Base-by-base conservation (phyloP, 2,113 vertebrate genomes). In the Psittacara wagleri region DNA sequence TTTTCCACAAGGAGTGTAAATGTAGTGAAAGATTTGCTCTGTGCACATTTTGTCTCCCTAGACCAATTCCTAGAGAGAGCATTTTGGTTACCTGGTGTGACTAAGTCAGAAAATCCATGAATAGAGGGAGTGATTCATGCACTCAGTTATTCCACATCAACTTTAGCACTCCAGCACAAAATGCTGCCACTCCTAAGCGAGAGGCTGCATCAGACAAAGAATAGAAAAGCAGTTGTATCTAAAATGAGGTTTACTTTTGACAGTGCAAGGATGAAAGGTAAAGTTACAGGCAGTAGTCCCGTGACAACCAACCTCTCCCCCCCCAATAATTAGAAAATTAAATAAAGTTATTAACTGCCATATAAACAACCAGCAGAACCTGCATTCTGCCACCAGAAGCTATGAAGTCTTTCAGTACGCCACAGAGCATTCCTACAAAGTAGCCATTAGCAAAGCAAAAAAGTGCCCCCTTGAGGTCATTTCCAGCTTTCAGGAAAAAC, bases 401-500 rank as follows among this genome's bases (percentile, higher is more conserved):
- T 6, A 10, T 8, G 14, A 44, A 67, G 62, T 37, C 44, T 29
- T 66, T 61, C 37, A 27, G 31, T 24, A 4, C 5, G 2, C 28
- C 37, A 39, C 44, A 48, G 31, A 77, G 61, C 74, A 86, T 13
- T 31, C 57, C 35, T 63, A 11, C 18, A 4, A 59, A 52, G 13
- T 33, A 72, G 37, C 39, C 25, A 20, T 49, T 78, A 49, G 7
- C 35, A 67, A 93, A 82, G 90, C 66, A 91, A 55, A 24, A 55
- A 87, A 63, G 76, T 86, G 93, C 91, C 95, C 94, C 62, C 89
- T 92, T 48, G 80, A 95, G 94, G 93, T 49, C 17, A n/a, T 35
- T 78, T 44, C 22, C 64, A 92, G 61, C 44, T 67, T 66, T 33
- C 25, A 61, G 27, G 43, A 57, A 91, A 76, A 91, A 55, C 18